Conservation (phyloP, 2,888 invertebrate genomes). For the Tryphoninae sp. region DNA sequence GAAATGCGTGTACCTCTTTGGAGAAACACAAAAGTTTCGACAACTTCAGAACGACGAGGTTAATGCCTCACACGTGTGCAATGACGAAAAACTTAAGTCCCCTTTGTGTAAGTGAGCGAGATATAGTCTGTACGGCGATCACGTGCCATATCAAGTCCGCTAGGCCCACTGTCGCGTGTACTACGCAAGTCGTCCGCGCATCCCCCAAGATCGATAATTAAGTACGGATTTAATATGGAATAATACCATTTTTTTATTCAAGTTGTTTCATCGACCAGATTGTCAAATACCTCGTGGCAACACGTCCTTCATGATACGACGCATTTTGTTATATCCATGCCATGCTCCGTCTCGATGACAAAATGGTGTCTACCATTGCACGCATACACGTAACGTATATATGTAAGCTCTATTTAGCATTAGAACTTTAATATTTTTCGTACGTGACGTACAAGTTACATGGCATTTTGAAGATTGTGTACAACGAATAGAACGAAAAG, state of each 20-base stretch:
- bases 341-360: slow-evolving; percentile 49
- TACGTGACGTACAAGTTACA: too few species aligned
- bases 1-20: background rate
- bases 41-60: background rate
- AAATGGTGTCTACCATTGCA: slow-evolving; percentile 54
- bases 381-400: background rate
- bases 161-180: slow-evolving; percentile 51
- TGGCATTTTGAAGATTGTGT: too few species aligned
- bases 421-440: background rate
- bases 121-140: slow-evolving; percentile 9
- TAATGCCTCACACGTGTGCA: background rate
- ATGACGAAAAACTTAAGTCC: background rate
- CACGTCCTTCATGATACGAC: background rate
- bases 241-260: background rate
- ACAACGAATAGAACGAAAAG: too few species aligned
- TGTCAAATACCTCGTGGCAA: background rate
- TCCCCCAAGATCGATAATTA: slow-evolving; percentile 36
- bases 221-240: slow-evolving; percentile 2
- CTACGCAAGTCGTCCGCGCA: slow-evolving; percentile 14
- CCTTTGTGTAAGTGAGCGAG: background rate
- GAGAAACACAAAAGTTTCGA: background rate
- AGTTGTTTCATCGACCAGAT: background rate
- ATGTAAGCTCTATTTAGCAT: background rate
- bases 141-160: slow-evolving; percentile 40
- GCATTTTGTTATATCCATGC: slow-evolving; percentile 41